A percentile compares a stretch with the other conserved stretches of the same genome.
Conservation (phyloP, 2,888 invertebrate species). For the Lingula anatina region DNA sequence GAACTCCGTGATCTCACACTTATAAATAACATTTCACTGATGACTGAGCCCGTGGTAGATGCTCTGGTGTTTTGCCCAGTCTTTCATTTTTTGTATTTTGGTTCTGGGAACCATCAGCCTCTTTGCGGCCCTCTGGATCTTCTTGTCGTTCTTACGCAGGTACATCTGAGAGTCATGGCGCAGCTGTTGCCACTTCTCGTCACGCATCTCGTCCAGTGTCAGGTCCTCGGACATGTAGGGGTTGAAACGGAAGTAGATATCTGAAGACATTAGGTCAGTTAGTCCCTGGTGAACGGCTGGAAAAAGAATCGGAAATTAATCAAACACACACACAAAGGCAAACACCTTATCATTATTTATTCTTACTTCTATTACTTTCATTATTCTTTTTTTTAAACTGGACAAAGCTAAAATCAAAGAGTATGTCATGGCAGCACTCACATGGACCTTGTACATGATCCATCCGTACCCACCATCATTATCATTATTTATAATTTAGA, state of each 20-base stretch:
- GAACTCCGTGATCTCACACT: no score
- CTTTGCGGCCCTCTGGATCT: slow-evolving; percentile 53
- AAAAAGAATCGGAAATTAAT: slow-evolving; percentile 17
- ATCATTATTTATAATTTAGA: no score
- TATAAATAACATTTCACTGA: no score
- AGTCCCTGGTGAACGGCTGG: slow-evolving; percentile 61
- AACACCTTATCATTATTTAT: background rate
- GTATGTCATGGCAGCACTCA: no score
- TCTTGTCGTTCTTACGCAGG: slow-evolving; percentile 72
- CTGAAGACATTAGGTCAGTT: slow-evolving; percentile 56
- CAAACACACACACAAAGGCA: slow-evolving; percentile 3
- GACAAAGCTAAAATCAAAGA: background rate
- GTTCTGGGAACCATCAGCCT: slow-evolving; percentile 21
- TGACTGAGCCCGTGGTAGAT: no score
- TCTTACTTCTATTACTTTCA: background rate
- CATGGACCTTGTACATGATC: no score
- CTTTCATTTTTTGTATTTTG: slow-evolving; percentile 22
- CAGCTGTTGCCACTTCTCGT: slow-evolving; percentile 66
- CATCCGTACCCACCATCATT: no score
- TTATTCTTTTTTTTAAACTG: background rate
- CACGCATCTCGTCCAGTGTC: slow-evolving; percentile 73
- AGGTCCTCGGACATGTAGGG: slow-evolving; percentile 78
- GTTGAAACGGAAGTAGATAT: slow-evolving; percentile 79
- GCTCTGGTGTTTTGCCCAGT: slow-evolving; percentile 14
- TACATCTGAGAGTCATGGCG: slow-evolving; percentile 74